Base-by-base conservation (phyloP, 2,113 vertebrate genomes). In the Gadus chalcogrammus region DNA sequence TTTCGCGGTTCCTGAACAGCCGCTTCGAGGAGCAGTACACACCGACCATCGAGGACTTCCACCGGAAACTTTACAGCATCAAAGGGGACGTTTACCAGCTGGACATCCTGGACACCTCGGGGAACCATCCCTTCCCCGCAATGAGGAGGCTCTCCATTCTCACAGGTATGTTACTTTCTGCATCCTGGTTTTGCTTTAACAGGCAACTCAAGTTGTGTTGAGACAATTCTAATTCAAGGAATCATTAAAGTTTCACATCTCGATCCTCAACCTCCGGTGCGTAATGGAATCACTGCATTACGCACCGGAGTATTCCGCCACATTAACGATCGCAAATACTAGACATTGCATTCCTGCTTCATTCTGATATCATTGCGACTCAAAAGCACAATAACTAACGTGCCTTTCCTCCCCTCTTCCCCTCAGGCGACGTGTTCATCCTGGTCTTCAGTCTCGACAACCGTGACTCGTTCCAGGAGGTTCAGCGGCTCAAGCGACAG, bases 31-130 rank as follows among this genome's bases (percentile, higher is more conserved):
- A 99, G 72, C 91, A 97, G 72, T 99, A 99, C 93, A 98, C 97
- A 0, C 97, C 97, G 73, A 98, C 97, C 77, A 98, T 99, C 66
- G 97, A 99, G 88, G 95, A 99, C 88, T 99, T 99, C 87, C 97
- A 99, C 91, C 93, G 97, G 90, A 99, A 99, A 91, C 92, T 99
- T 84, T 99, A 99, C 92, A 97, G 93, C 90, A 99, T 99, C 89
- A 94, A 95, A 0, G 97, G 97, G 1, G 95, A 97, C 70, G 93
- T 97, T 31, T 99, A 99, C 84, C 97, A 97, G 89, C 93, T 99
- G 2, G 97, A 99, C 88, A 97, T 99, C 79, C 89, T 99, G 65
- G 97, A 99, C 87, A 99, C 97, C 0, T 99, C 97, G 0, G 97
- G 97, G 69, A 97, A 98, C 75, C 96, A 98, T 28, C 97, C 97